Base-by-base conservation (phyloP, 1,140 invertebrate genomes). In the Cyphomyrmex costatus region DNA sequence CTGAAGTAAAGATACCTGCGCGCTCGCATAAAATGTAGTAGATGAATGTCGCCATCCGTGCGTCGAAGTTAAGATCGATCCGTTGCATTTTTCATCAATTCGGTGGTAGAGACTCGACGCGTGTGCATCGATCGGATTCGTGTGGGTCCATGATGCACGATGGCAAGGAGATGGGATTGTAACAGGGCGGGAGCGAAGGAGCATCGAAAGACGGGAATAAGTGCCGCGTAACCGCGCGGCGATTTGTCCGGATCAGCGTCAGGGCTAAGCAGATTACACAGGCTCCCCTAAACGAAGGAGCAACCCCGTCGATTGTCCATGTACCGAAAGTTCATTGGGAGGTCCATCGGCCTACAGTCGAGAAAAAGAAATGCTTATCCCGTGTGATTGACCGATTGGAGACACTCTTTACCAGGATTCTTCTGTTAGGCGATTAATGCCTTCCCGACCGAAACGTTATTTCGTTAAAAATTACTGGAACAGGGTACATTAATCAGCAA, bases 171-270 rank as follows among this genome's bases (percentile, higher is more conserved):
- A 16, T 74, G 65, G 65, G 36, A 46, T 76, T 85, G 84, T 73
- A 76, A 36, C 66, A 76, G 71, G 77, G 74, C 36, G 86, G 65
- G 76, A 63, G 49, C 36, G 71, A 84, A 76, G 53, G 85, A 79
- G 79, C 88, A 91, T 90, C 88, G 85, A 91, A 89, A 91, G 89
- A 86, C 83, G 87, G 61, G 77, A 82, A 89, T 92, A 94, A 94
- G 91, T 93, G 93, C 92, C 92, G 93, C 93, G 94, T 94, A 94
- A 95, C 92, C 93, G 92, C 89, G 92, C 92, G 76, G 91, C 92
- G 94, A 95, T 95, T 94, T 94, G 93, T 95, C 92, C 94, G 93
- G 94, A 95, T 95, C 93, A 95, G 92, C 93, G 94, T 95, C 94
- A 94, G 80, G 14, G 85, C 91, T 95, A 95, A 95, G 94, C 92